Conservation (phyloP, 2,888 invertebrate species). For the Luperina testacea region DNA sequence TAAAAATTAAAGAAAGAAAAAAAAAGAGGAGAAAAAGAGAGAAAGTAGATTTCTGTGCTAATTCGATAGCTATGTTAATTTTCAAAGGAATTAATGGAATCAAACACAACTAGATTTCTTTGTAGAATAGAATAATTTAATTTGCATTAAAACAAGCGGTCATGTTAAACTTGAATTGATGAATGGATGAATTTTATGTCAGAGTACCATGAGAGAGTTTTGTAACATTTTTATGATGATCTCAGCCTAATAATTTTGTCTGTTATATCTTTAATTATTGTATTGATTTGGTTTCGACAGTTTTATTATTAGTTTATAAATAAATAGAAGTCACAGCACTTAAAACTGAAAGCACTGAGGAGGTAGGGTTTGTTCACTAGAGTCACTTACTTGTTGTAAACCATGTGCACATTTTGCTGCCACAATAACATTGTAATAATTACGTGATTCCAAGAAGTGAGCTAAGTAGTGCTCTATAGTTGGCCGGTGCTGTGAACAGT, state of each 20-base stretch:
- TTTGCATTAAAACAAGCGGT: neutral
- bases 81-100: neutral
- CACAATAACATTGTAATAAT: constrained; percentile 79
- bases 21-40: too few relatives aligned
- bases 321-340: neutral
- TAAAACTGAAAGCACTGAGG: neutral
- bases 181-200: neutral
- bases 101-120: neutral
- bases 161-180: neutral
- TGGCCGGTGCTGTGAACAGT: constrained; percentile 80
- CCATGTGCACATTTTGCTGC: constrained; percentile 85
- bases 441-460: constrained; percentile 76
- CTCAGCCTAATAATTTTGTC: neutral
- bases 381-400: constrained; percentile 81
- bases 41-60: neutral
- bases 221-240: neutral
- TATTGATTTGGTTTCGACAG: neutral
- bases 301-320: neutral
- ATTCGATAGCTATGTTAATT: neutral
- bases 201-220: neutral
- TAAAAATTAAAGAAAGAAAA: neutral
- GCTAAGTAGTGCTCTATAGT: constrained; percentile 78
- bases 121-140: neutral
- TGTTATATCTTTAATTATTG: neutral
- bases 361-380: neutral